These are phyloP conservation scores for Harpalus rufipes DNA, from an alignment of 2,888 invertebrate species.

Conservation along the genomic window DNA sequence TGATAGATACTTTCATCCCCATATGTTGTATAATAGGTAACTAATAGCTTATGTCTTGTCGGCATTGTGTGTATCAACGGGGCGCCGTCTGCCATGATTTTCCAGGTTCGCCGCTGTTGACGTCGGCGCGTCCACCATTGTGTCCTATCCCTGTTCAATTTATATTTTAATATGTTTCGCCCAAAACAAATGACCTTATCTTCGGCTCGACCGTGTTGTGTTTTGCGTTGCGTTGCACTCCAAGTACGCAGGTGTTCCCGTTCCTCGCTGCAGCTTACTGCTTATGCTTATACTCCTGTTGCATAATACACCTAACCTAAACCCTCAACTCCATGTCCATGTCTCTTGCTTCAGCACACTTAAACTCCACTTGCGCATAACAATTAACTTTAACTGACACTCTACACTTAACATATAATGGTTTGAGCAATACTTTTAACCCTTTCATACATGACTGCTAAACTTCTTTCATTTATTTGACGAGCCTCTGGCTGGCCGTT, in stretches of 20 bases:
- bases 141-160: slow-evolving; percentile 77
- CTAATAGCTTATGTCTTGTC: slow-evolving; percentile 77
- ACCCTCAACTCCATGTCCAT: too few species aligned
- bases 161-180: slow-evolving; percentile 77
- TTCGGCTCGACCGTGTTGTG: too few species aligned
- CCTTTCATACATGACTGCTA: slow-evolving; percentile 37
- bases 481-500: slow-evolving; percentile 56
- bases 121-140: slow-evolving; percentile 74
- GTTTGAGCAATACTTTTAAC: slow-evolving; percentile 50
- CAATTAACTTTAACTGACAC: slow-evolving; percentile 62
- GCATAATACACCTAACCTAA: not conserved
- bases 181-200: slow-evolving; percentile 76
- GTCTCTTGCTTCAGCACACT: not conserved
- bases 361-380: slow-evolving; percentile 50
- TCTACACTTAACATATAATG: slow-evolving; percentile 60
- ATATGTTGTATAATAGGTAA: slow-evolving; percentile 75
- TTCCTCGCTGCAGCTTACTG: not conserved
- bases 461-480: slow-evolving; percentile 61
- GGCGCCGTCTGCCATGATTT: slow-evolving; percentile 71
- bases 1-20: slow-evolving; percentile 75
- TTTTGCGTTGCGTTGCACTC: too few species aligned
- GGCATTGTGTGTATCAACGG: slow-evolving; percentile 75
- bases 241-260: not conserved
- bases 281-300: not conserved
- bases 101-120: slow-evolving; percentile 68